Percentiles rank a stretch among this genome's conserved stretches.
Evolutionary conservation across 2,113 vertebrate genomes (phyloP).

Genomic region (Butastur rufipennis): DNA sequence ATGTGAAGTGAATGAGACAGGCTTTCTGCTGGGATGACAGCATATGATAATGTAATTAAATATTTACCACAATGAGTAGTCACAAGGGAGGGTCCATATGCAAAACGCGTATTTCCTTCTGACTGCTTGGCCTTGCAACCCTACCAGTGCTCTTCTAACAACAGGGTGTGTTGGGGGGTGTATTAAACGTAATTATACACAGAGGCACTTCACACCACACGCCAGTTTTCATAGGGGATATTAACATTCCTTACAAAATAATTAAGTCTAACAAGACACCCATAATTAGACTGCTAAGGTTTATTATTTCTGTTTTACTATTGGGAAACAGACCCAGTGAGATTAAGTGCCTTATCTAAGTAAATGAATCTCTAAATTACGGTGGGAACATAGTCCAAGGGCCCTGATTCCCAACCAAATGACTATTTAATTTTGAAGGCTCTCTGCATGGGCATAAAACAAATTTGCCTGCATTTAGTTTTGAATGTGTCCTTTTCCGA

Average conservation of each 20-base stretch:
- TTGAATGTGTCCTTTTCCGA: not conserved
- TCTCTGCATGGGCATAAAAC: not conserved
- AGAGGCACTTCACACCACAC: not conserved
- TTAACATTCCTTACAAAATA: not conserved
- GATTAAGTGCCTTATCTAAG: not conserved
- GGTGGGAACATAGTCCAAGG: not conserved
- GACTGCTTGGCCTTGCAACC: not conserved
- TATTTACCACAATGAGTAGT: not conserved
- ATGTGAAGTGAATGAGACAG: not conserved
- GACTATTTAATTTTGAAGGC: not conserved
- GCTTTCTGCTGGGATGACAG: not conserved
- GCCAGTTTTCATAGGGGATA: not conserved
- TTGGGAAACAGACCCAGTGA: not conserved
- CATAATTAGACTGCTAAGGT: conserved; percentile 1
- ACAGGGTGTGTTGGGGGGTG: rapidly evolving
- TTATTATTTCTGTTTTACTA: conserved; percentile 19
- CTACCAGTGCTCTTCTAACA: not conserved
- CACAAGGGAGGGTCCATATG: not conserved
- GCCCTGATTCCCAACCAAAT: not conserved
- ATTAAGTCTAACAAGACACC: conserved; percentile 17
- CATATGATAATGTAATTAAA: not conserved
- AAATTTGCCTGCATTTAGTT: not conserved
- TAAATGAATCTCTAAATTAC: not conserved
- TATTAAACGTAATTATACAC: not conserved
- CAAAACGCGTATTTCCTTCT: not conserved